Conservation (phyloP, 35 echinoderm and acorn worm genomes). For the Lytechinus pictus region DNA sequence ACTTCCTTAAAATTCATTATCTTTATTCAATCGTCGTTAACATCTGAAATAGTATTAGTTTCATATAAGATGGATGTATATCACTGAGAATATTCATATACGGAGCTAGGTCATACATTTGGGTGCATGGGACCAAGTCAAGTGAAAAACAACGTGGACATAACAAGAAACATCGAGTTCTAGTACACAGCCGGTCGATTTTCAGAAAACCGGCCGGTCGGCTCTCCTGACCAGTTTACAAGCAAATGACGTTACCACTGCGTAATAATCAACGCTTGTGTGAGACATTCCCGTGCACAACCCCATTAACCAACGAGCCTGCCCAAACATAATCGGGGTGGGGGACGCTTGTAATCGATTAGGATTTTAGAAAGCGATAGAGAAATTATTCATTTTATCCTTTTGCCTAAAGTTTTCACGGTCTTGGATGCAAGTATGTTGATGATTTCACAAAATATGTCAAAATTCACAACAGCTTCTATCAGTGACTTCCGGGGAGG, state of each 20-base stretch:
- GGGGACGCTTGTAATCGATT: too few species aligned
- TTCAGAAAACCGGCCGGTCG: not conserved
- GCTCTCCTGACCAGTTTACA: not conserved
- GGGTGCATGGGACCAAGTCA: not conserved
- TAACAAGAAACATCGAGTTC: not conserved
- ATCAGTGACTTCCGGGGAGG: too few species aligned
- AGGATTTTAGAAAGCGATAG: too few species aligned
- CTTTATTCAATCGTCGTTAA: too few species aligned
- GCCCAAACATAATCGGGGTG: too few species aligned
- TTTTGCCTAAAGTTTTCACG: too few species aligned
- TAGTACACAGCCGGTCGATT: not conserved
- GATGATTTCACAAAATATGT: too few species aligned
- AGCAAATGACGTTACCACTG: not conserved
- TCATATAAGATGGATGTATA: not conserved
- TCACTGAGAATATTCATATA: not conserved
- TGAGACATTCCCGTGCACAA: not conserved
- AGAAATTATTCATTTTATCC: too few species aligned
- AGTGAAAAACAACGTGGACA: not conserved
- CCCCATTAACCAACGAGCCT: not conserved
- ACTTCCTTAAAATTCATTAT: too few species aligned
- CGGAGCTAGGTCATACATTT: not conserved
- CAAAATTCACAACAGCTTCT: too few species aligned
- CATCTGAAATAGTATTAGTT: too few species aligned
- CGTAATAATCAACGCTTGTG: not conserved
- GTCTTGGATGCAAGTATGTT: too few species aligned